phyloP scores from a whole-genome alignment of 2,888 invertebrate genomes.

The Tetragonisca angustula region DNA sequence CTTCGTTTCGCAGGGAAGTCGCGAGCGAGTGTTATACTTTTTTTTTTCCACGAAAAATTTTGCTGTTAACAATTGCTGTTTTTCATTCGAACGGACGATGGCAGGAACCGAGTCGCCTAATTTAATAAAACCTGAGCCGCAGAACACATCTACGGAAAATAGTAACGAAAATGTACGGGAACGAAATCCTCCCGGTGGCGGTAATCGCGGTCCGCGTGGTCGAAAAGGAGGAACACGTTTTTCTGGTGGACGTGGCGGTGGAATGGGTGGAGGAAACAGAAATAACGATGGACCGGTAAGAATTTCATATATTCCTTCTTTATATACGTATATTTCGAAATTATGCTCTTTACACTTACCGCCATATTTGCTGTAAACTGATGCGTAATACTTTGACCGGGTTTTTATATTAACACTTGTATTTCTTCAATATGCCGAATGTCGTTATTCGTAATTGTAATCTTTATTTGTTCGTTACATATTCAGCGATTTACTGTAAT shows the following conservation, averaged over 20 bases:
- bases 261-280: constrained; percentile 68
- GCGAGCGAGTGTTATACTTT: neutral
- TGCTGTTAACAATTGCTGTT: constrained; percentile 5
- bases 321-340: too few species aligned
- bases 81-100: constrained; percentile 43
- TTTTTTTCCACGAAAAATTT: constrained; percentile 25
- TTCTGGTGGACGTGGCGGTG: constrained; percentile 79
- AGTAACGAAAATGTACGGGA: constrained; percentile 75
- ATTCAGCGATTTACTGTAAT: neutral
- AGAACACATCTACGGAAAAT: constrained; percentile 72
- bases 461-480: neutral
- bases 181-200: constrained; percentile 72
- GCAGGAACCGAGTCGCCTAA: constrained; percentile 75
- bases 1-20: constrained; percentile 33
- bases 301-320: neutral
- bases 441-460: neutral
- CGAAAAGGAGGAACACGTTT: constrained; percentile 78
- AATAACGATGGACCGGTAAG: constrained; percentile 74
- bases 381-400: constrained; percentile 39
- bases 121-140: constrained; percentile 72
- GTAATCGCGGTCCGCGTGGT: constrained; percentile 77
- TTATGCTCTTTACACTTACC: neutral
- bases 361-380: constrained; percentile 51
- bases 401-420: neutral
- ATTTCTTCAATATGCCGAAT: neutral